Percentiles rank a stretch among this genome's conserved stretches.
These are phyloP conservation scores for Darevskia nairensis DNA, from an alignment of 2,797 vertebrate species.

Conservation along the genomic window DNA sequence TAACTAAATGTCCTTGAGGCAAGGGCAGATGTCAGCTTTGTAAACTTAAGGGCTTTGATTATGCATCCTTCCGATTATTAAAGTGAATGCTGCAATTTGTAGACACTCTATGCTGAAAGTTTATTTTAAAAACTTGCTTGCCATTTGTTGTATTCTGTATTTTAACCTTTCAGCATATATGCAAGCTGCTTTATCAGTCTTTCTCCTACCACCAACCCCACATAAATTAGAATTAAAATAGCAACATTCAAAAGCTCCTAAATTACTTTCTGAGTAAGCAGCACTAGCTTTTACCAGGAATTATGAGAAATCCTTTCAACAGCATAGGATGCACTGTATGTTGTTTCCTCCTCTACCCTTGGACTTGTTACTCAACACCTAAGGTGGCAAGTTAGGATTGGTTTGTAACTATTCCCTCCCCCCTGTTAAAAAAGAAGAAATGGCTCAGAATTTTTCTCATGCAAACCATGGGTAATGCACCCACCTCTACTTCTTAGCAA, in stretches of 20 bases:
- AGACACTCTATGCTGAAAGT: neutral
- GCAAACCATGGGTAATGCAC: neutral
- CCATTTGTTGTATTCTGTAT: neutral
- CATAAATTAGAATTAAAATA: slow-evolving; percentile 23
- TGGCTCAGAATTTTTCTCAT: neutral
- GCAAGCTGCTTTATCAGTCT: slow-evolving; percentile 36
- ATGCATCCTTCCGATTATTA: neutral
- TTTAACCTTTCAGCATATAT: slow-evolving; percentile 5
- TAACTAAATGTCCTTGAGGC: neutral
- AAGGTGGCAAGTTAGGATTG: neutral
- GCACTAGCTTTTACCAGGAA: slow-evolving; percentile 18
- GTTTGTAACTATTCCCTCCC: neutral
- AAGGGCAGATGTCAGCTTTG: neutral
- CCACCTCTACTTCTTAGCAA: no score
- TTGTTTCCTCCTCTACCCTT: no score
- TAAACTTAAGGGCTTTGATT: neutral
- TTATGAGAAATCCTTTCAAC: no score
- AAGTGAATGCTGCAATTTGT: neutral
- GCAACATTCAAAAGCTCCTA: slow-evolving; percentile 50
- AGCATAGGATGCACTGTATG: no score
- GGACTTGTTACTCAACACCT: no score
- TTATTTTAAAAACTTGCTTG: neutral
- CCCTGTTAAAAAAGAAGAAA: neutral
- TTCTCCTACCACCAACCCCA: slow-evolving; percentile 1
- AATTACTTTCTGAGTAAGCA: slow-evolving; percentile 34